Base-by-base conservation (phyloP, 2,113 vertebrate genomes). In the Scalopus aquaticus region DNA sequence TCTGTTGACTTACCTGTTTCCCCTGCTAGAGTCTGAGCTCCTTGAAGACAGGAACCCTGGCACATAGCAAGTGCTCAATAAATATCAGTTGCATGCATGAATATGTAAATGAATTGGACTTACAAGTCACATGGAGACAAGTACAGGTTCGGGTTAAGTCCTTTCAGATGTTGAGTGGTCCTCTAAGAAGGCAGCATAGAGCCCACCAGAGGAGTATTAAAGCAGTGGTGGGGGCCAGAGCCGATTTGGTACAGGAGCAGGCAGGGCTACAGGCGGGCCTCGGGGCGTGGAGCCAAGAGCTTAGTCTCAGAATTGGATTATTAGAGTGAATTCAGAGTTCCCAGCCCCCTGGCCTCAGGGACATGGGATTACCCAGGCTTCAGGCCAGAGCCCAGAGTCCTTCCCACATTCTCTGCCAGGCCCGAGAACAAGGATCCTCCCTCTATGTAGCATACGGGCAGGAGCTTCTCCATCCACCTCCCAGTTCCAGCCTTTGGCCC, bases 291-390 rank as follows among this genome's bases (percentile, higher is more conserved):
- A 95, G 97, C 95, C 95, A 97, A 97, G 92, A 77, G 90, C 93
- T 98, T 97, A 97, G 92, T 95, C 95, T 97, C 89, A 32, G 90
- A 98, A 98, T 97, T 96, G 97, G 98, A 98, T 98, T 97, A 96
- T 96, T 96, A 97, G 91, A 98, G 80, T 94, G 95, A 94, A 95
- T 85, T 78, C 97, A 94, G 96, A 98, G 97, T 96, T 96, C 97
- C 89, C 85, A 87, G 88, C n/a, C 49, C 60, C 26, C 94, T 93
- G 79, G 49, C 82, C 83, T 73, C 88, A 82, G 96, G 95, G 90
- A 98, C 97, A 94, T 1, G 85, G 51, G 95, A 97, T 98, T 98
- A 96, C 73, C 84, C 46, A 35, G 70, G 95, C 54, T 26, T 87
- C 89, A 87, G 72, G 82, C 82, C 64, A 65, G 86, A 13, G 88